These are phyloP conservation scores for Eufriesea mexicana DNA, from an alignment of 1,140 invertebrate genomes.

Conservation along the genomic window DNA sequence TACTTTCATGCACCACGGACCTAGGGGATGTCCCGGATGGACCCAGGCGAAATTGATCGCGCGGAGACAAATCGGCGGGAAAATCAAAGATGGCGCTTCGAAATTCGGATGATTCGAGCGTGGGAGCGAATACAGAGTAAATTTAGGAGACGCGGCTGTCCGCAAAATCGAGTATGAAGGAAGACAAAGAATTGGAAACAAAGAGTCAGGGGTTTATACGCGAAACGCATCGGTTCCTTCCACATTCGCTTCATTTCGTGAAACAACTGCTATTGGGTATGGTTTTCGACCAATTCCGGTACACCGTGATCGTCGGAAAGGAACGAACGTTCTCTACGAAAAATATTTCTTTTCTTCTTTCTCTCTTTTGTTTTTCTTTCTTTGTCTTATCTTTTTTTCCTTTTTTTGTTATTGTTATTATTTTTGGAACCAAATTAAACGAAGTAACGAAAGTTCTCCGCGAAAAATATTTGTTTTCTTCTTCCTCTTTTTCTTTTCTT, in stretches of 20 bases:
- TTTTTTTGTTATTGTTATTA: too few species aligned
- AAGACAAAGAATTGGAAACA: constrained; percentile 42
- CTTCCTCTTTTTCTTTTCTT: too few species aligned
- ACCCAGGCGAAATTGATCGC: too few species aligned
- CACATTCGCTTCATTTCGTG: background rate
- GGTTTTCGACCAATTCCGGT: background rate
- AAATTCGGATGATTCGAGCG: too few species aligned
- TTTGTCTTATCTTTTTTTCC: too few species aligned
- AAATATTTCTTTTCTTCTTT: background rate
- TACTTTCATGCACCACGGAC: too few species aligned
- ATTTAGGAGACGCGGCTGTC: background rate
- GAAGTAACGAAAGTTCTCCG: background rate
- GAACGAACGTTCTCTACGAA: background rate
- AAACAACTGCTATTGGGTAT: background rate
- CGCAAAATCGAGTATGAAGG: constrained; percentile 13
- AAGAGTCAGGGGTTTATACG: constrained; percentile 13
- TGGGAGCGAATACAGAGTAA: background rate
- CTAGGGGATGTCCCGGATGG: too few species aligned
- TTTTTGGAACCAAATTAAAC: background rate
- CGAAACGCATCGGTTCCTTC: background rate
- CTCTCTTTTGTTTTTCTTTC: too few species aligned
- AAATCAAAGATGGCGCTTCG: too few species aligned
- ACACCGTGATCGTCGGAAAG: background rate
- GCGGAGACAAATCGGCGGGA: too few species aligned
- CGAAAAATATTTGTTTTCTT: background rate